These are phyloP conservation scores for Aspidoscelis tigris DNA, from an alignment of 2,113 vertebrate genomes.

Conservation along the genomic window DNA sequence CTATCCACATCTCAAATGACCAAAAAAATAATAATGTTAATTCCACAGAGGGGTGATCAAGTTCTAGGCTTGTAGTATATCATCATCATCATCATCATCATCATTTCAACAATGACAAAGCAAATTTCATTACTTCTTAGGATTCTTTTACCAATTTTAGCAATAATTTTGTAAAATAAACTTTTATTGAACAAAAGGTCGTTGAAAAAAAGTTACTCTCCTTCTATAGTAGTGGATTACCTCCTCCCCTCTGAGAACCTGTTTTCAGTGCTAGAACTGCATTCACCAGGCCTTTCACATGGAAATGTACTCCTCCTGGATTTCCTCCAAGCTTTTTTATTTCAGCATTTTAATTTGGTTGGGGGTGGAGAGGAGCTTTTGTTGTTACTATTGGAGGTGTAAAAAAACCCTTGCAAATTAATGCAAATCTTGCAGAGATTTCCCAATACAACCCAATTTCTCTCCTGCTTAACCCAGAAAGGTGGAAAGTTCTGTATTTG, in stretches of 20 bases:
- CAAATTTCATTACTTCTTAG: too few species aligned
- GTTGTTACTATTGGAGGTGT: neutral
- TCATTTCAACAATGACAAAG: too few species aligned
- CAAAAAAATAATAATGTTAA: neutral
- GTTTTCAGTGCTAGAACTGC: neutral
- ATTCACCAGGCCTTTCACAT: neutral
- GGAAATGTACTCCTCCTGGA: neutral
- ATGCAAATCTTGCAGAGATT: neutral
- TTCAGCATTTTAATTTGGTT: neutral
- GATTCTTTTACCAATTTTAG: too few species aligned
- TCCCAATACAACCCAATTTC: neutral
- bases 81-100: too few species aligned
- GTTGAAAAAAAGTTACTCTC: too few species aligned
- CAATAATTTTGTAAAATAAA: too few species aligned
- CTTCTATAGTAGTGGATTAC: too few species aligned
- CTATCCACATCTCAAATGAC: neutral
- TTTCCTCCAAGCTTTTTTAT: neutral
- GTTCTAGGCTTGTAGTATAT: neutral
- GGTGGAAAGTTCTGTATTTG: neutral
- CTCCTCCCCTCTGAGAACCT: too few species aligned
- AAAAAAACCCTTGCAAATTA: neutral
- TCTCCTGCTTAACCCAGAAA: neutral
- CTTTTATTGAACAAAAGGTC: too few species aligned
- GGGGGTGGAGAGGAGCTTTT: neutral
- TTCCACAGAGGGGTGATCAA: neutral